Conservation (phyloP, 1,140 invertebrate genomes). For the Pogonognathellus flavescens region DNA sequence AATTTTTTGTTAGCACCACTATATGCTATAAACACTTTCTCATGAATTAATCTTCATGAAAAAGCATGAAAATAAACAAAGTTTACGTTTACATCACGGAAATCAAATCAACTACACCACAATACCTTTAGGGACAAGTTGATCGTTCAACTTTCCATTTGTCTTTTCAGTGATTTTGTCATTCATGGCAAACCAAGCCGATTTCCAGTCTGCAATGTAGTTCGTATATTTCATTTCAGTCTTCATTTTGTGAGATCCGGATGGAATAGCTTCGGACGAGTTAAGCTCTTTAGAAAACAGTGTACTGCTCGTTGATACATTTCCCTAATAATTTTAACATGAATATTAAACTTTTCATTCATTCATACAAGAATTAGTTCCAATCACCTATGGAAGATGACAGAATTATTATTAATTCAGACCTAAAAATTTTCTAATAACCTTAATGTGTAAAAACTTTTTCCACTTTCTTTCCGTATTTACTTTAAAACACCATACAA, state of each 20-base stretch:
- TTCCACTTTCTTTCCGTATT: too few relatives aligned
- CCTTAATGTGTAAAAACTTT: too few relatives aligned
- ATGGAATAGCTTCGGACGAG: not conserved
- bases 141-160: conserved; percentile 54
- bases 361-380: too few relatives aligned
- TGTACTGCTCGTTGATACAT: conserved; percentile 48
- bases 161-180: conserved; percentile 55
- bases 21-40: too few relatives aligned
- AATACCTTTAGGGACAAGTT: conserved; percentile 59
- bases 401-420: too few relatives aligned
- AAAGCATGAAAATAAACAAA: too few relatives aligned
- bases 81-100: too few relatives aligned
- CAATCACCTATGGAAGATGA: too few relatives aligned
- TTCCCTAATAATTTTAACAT: conserved; percentile 29
- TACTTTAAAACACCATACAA: too few relatives aligned
- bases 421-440: too few relatives aligned
- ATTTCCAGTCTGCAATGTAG: conserved; percentile 58
- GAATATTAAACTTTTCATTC: not conserved
- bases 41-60: too few relatives aligned
- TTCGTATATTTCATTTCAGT: conserved; percentile 59
- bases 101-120: not conserved
- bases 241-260: conserved; percentile 53
- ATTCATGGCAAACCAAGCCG: conserved; percentile 54
- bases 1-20: too few relatives aligned
- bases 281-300: conserved; percentile 55